Evolutionary conservation across 92 coral and sea anemone genomes (phyloP).

Genomic region (Palythoa grandiflora): DNA sequence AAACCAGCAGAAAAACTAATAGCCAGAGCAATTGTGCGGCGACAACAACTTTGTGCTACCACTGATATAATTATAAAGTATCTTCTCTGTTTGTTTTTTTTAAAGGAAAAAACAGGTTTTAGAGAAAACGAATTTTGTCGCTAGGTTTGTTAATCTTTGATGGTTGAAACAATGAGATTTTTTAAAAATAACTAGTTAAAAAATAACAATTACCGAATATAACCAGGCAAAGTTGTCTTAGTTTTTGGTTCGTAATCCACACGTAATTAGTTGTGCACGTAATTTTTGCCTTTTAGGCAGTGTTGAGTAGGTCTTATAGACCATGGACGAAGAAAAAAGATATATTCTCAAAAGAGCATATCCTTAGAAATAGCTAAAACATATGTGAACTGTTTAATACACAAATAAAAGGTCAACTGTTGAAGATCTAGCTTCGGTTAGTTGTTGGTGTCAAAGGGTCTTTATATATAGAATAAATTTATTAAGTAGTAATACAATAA

Average conservation of each 20-base stretch:
- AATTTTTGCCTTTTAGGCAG: constrained; percentile 51
- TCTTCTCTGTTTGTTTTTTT: no score
- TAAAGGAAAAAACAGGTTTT: no score
- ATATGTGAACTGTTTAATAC: no score
- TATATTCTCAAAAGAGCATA: neutral
- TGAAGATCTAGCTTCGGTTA: neutral
- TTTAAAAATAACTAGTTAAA: neutral
- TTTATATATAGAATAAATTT: neutral
- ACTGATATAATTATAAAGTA: no score
- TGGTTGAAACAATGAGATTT: no score
- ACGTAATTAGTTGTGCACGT: constrained; percentile 1
- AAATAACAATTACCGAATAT: neutral
- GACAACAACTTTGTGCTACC: no score
- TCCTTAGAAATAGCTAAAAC: neutral
- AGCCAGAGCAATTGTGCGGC: neutral
- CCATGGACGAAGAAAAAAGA: neutral
- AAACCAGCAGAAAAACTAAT: neutral
- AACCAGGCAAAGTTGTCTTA: neutral
- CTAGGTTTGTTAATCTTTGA: no score
- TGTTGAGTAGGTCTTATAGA: constrained; percentile 48
- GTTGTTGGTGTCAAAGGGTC: neutral
- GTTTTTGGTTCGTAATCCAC: neutral
- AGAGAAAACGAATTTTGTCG: no score
- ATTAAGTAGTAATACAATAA: neutral
- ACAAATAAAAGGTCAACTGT: neutral